Evolutionary conservation across 2,888 invertebrate genomes (phyloP).

Genomic region (Gnatocerus cornutus): DNA sequence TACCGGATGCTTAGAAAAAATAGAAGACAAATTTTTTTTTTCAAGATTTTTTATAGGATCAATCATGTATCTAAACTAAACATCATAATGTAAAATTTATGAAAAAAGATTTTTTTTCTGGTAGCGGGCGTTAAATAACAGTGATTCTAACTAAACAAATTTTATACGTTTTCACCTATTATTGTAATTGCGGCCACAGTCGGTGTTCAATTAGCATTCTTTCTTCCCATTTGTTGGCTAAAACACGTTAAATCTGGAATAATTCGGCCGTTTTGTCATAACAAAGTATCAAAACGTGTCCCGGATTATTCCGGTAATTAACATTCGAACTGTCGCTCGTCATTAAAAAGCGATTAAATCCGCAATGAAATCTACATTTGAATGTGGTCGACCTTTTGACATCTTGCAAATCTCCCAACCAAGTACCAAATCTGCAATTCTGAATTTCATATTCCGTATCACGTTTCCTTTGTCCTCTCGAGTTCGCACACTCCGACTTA

Average conservation of each 20-base stretch:
- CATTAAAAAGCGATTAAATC: slow-evolving; percentile 48
- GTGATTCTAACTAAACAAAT: too few relatives aligned
- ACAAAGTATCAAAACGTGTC: slow-evolving; percentile 36
- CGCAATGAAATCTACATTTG: slow-evolving; percentile 43
- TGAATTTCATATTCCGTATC: slow-evolving; percentile 61
- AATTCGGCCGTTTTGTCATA: slow-evolving; percentile 25
- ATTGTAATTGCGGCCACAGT: too few relatives aligned
- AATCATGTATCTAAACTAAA: too few relatives aligned
- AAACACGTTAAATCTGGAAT: slow-evolving; percentile 1
- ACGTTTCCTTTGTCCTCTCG: slow-evolving; percentile 62
- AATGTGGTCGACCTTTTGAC: slow-evolving; percentile 45
- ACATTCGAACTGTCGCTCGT: slow-evolving; percentile 36
- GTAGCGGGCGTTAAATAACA: too few relatives aligned
- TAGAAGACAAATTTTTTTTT: too few relatives aligned
- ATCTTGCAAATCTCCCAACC: slow-evolving; percentile 40
- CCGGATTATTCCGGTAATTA: slow-evolving; percentile 36
- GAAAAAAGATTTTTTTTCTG: too few relatives aligned
- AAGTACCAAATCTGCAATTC: slow-evolving; percentile 59
- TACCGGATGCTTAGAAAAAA: too few relatives aligned
- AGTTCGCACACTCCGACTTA: slow-evolving; percentile 34
- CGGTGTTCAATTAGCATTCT: slow-evolving; percentile 1
- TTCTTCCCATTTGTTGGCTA: slow-evolving; percentile 1
- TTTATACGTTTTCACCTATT: too few relatives aligned
- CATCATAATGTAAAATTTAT: too few relatives aligned
- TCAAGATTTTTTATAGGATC: too few relatives aligned